Evolutionary conservation across 2,113 vertebrate species (phyloP), one percentile per base, ranked within the genome.

Genomic region (Bostrychus sinensis): DNA sequence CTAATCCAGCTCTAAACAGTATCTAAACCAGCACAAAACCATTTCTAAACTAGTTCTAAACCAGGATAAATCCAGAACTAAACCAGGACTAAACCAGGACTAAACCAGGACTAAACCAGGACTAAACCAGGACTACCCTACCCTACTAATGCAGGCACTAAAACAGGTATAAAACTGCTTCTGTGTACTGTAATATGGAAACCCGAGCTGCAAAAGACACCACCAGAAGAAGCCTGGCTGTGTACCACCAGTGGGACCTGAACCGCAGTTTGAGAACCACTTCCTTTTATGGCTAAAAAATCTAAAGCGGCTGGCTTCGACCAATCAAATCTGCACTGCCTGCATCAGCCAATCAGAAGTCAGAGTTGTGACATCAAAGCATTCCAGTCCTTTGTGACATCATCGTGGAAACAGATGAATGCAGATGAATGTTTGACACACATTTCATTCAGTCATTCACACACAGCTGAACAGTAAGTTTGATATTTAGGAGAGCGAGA

Each of bases 11-110:
- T 4, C 28, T 30, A 30, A 30, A 30, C 28, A 3, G 7, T 3
- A 7, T 30, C 28, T 30, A 30, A 30, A 30, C 28, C 28, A 30
- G 28, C 3, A 30, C 28, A 4, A 30, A 30, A 30, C 28, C 28
- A 30, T 3, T 3, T 30, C 28, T 30, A 30, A 30, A 30, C 28
- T 8, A 42, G n/a, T 1, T 7, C 39, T 42, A 19, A 42, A 42
- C 39, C 39, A 42, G 39, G 39, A 7, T 14, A n/a, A 42, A 42
- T 2, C 39, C n/a, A 19, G 39, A 7, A 7, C 39, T 42, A 17
- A 42, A 42, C 39, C 39, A 42, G n/a, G 39, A 42, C 14, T 41
- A 41, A 16, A 41, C 38, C 38, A 41, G 38, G 38, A n/a, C 39
- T 22, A 45, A 45, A 45, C 42, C 19, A 45, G 19, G 19, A 3